Evolutionary conservation across 2,113 vertebrate species (phyloP).

Genomic region (Sinocyclocheilus anophthalmus): DNA sequence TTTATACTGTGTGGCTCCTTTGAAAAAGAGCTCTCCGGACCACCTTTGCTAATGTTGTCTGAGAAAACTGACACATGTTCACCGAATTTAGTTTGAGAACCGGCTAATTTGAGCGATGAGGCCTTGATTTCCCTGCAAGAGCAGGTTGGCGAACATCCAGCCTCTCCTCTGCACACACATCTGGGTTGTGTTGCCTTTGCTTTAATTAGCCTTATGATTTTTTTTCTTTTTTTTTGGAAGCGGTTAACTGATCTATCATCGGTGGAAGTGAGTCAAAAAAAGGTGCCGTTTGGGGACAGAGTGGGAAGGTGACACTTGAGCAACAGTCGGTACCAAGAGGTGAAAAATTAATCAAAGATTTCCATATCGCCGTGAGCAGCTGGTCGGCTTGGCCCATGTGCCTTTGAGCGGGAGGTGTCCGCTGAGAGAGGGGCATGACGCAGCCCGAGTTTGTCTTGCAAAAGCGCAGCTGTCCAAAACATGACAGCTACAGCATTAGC

Average conservation of each 20-base stretch:
- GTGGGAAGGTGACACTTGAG: no score
- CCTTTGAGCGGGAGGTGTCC: no score
- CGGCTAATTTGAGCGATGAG: constrained; percentile 70
- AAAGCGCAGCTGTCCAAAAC: no score
- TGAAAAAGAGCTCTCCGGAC: background rate
- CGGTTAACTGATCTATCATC: no score
- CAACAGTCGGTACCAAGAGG: no score
- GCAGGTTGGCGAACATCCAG: constrained; percentile 72
- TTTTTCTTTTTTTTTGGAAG: constrained; percentile 40
- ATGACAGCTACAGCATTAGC: no score
- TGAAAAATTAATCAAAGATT: no score
- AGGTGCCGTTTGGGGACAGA: constrained; percentile 70
- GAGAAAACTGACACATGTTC: constrained; percentile 44
- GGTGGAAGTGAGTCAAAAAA: constrained; percentile 23
- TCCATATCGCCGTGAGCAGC: no score
- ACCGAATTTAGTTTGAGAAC: constrained; percentile 61
- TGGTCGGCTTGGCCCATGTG: no score
- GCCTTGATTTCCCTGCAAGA: constrained; percentile 64
- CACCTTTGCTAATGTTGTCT: constrained; percentile 17
- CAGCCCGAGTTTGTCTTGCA: no score
- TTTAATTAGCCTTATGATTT: constrained; percentile 83
- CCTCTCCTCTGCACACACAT: constrained; percentile 70
- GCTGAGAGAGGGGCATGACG: no score
- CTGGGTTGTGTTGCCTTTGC: constrained; percentile 75
- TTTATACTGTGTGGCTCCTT: background rate